Conservation (phyloP, 2,797 vertebrate genomes). For the Bovichtus diacanthus region DNA sequence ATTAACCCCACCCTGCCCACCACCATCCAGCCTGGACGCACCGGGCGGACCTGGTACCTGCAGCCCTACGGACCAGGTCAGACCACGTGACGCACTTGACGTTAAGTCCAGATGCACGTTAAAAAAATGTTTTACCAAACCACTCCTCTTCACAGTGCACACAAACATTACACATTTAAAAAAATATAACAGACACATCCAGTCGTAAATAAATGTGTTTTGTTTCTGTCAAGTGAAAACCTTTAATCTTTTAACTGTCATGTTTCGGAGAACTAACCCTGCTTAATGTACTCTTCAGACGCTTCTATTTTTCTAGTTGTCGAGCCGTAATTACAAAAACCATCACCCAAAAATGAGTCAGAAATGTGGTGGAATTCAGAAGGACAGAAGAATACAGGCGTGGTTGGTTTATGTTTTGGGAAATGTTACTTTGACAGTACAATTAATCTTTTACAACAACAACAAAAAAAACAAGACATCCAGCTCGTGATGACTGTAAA, state of each 20-base stretch:
- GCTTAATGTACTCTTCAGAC: constrained; percentile 15
- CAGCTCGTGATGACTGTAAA: not conserved
- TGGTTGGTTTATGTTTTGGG: constrained; percentile 3
- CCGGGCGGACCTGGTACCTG: constrained; percentile 96
- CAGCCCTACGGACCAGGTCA: constrained; percentile 97
- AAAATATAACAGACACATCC: not conserved
- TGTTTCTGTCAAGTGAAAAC: constrained; percentile 48
- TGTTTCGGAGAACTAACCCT: constrained; percentile 23
- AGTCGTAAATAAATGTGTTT: constrained; percentile 11
- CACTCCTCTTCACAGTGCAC: not conserved
- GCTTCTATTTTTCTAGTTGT: constrained; percentile 37
- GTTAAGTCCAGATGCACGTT: not conserved
- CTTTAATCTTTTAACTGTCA: constrained; percentile 42
- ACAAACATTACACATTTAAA: not conserved
- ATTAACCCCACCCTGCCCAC: constrained; percentile 91
- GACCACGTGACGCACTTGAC: not conserved
- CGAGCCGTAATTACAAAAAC: constrained; percentile 30
- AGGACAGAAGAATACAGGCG: not conserved
- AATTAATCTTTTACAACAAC: constrained; percentile 9
- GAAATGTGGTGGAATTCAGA: constrained; percentile 11
- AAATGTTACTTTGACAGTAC: constrained; percentile 10
- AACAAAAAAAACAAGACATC: constrained; percentile 1
- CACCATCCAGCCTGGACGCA: constrained; percentile 87
- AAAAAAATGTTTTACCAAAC: not conserved
- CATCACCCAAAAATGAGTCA: not conserved